Evolutionary conservation across 2,888 invertebrate genomes (phyloP).

Genomic region (Sturmia bella): DNA sequence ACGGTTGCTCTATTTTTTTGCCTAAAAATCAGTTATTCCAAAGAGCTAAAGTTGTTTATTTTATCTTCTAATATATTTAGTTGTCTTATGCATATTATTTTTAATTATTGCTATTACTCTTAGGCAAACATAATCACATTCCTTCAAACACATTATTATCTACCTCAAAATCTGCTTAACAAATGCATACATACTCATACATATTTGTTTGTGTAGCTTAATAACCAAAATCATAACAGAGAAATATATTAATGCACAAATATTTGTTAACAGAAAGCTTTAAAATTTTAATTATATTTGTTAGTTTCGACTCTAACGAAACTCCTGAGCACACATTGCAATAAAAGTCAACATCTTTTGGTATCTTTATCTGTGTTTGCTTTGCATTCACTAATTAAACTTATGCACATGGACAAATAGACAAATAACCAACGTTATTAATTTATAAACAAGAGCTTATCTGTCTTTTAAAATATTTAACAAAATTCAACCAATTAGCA

Average conservation of each 20-base stretch:
- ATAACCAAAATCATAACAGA: not conserved
- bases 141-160: not conserved
- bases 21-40: too few relatives aligned
- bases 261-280: slow-evolving; percentile 12
- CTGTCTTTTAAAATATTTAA: slow-evolving; percentile 52
- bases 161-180: slow-evolving; percentile 2
- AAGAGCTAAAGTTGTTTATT: too few relatives aligned
- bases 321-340: slow-evolving; percentile 1
- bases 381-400: slow-evolving; percentile 31
- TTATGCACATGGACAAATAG: slow-evolving; percentile 19
- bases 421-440: slow-evolving; percentile 33
- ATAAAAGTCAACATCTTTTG: not conserved
- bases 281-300: slow-evolving; percentile 4
- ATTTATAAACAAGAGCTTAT: slow-evolving; percentile 51
- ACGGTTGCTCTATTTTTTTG: too few relatives aligned
- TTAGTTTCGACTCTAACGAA: not conserved
- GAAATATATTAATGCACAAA: slow-evolving; percentile 5
- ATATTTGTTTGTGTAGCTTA: not conserved
- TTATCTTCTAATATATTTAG: not conserved
- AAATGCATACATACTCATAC: not conserved
- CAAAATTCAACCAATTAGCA: slow-evolving; percentile 59
- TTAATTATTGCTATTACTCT: not conserved
- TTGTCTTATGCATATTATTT: not conserved
- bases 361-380: not conserved
- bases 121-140: not conserved